Evolutionary conservation across 2,797 vertebrate species (phyloP).

Genomic region (Neoniphon sammara): DNA sequence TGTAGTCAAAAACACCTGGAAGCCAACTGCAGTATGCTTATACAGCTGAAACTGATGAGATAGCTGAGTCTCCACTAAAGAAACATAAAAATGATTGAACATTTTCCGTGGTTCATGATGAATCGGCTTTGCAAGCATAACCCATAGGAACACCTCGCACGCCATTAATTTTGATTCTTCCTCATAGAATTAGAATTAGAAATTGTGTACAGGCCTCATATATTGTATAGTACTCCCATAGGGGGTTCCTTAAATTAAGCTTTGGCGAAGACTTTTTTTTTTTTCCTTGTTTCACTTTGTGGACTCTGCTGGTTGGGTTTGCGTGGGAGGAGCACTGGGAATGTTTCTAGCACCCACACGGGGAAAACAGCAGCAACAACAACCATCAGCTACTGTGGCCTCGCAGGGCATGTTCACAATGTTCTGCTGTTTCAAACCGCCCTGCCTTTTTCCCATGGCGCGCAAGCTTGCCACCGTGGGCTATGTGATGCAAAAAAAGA

Average conservation of each 20-base stretch:
- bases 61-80: conserved; percentile 2
- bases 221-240: not conserved
- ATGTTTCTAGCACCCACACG: conserved; percentile 4
- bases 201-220: not conserved
- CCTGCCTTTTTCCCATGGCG: not conserved
- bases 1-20: not conserved
- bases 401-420: conserved; percentile 65
- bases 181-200: not conserved
- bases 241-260: not conserved
- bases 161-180: too few species aligned
- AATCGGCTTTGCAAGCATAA: not conserved
- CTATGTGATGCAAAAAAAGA: too few species aligned
- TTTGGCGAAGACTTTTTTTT: conserved; percentile 1
- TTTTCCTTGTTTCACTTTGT: not conserved
- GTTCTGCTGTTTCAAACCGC: conserved; percentile 12
- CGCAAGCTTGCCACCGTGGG: too few species aligned
- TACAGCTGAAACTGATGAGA: conserved; percentile 39
- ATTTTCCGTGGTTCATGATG: conserved; percentile 5
- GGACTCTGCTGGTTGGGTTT: not conserved
- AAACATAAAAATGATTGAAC: conserved; percentile 18
- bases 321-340: not conserved
- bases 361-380: conserved; percentile 17
- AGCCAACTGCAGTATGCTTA: not conserved
- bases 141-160: not conserved
- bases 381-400: conserved; percentile 1